Conservation (phyloP, 2,797 vertebrate genomes). For the Synanceia verrucosa region DNA sequence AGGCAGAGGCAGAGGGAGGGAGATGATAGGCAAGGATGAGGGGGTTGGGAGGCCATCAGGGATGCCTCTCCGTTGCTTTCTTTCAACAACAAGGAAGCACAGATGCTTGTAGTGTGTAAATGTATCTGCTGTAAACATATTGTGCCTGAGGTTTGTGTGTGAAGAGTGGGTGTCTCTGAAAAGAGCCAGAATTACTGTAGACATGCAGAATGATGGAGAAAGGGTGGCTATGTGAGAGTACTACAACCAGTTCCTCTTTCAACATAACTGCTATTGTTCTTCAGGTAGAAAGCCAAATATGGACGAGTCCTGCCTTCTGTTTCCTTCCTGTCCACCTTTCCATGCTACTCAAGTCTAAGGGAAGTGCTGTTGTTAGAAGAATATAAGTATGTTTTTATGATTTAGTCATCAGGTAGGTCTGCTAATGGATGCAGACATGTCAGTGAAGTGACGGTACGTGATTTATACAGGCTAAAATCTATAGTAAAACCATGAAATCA, state of each 20-base stretch:
- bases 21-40: slow-evolving; percentile 42
- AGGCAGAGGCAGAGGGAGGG: slow-evolving; percentile 4
- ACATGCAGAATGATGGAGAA: background rate
- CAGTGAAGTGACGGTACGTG: background rate
- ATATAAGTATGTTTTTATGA: background rate
- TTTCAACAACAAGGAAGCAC: slow-evolving; percentile 51
- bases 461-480: background rate
- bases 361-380: background rate
- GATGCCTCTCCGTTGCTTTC: slow-evolving; percentile 48
- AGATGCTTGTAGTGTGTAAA: slow-evolving; percentile 41
- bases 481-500: background rate
- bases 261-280: slow-evolving; percentile 6
- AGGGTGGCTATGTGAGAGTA: background rate
- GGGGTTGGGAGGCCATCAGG: slow-evolving; percentile 70
- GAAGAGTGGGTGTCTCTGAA: slow-evolving; percentile 14
- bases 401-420: background rate
- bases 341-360: background rate
- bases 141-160: slow-evolving; percentile 12
- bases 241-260: slow-evolving; percentile 9
- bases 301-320: background rate
- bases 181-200: background rate
- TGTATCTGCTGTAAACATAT: slow-evolving; percentile 27
- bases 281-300: slow-evolving; percentile 6
- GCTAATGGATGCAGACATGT: background rate
- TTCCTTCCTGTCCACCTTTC: background rate